Evolutionary conservation across 2,888 invertebrate genomes (phyloP).

Genomic region (Metopia argyrocephala): DNA sequence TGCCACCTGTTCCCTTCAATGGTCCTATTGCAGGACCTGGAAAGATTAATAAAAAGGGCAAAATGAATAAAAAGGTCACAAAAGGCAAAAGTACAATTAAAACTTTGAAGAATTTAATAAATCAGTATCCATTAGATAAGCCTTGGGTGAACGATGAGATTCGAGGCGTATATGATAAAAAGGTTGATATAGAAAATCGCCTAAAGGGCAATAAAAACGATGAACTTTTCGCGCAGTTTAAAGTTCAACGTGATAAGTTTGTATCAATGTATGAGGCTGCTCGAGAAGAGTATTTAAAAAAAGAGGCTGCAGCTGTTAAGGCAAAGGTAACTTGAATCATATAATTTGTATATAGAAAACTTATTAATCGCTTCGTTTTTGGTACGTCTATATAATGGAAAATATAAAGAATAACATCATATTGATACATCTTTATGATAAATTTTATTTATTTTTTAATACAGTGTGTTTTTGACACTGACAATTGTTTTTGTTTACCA

Average conservation of each 20-base stretch:
- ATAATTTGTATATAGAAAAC: neutral
- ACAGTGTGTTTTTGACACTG: too few relatives aligned
- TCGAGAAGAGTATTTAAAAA: constrained; percentile 80
- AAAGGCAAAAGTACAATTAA: constrained; percentile 75
- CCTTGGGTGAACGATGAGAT: constrained; percentile 82
- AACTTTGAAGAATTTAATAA: constrained; percentile 76
- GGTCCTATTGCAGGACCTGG: constrained; percentile 64
- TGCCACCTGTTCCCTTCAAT: constrained; percentile 68
- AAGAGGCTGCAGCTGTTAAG: constrained; percentile 77
- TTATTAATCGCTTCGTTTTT: neutral
- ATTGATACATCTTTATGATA: too few relatives aligned
- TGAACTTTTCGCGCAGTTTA: constrained; percentile 81
- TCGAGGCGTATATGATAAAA: constrained; percentile 80
- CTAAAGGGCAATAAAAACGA: constrained; percentile 79
- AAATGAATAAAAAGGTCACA: constrained; percentile 71
- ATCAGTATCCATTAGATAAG: constrained; percentile 79
- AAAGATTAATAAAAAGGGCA: constrained; percentile 73
- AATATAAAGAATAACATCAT: too few relatives aligned
- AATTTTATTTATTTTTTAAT: too few relatives aligned
- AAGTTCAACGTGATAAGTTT: constrained; percentile 81
- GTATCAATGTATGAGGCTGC: constrained; percentile 80
- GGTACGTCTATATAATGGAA: too few relatives aligned
- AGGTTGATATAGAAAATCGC: constrained; percentile 80
- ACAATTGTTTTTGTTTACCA: too few relatives aligned
- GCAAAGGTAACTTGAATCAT: constrained; percentile 71